Evolutionary conservation across 2,797 vertebrate genomes (phyloP).

Genomic region (Esox masquinongy): DNA sequence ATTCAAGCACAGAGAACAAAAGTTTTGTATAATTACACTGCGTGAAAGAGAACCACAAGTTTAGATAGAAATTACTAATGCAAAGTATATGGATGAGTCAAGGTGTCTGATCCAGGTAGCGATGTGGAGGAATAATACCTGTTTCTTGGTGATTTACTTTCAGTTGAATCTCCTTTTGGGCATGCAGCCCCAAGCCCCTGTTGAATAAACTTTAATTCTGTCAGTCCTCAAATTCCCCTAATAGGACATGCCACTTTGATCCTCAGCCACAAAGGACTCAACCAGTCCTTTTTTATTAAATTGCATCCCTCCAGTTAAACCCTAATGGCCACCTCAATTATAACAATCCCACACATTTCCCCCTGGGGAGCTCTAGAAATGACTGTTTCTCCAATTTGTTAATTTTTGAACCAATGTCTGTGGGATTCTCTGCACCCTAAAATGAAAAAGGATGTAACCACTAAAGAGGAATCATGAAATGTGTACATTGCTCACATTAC

Average conservation of each 20-base stretch:
- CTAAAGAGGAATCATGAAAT: no score
- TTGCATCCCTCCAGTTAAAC: conserved; percentile 1
- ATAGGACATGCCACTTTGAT: conserved; percentile 16
- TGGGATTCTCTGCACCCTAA: neutral
- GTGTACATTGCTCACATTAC: no score
- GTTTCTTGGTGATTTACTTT: conserved; percentile 12
- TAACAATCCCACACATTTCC: neutral
- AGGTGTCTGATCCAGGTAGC: conserved; percentile 9
- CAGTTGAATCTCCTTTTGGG: neutral
- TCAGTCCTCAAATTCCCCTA: conserved; percentile 1
- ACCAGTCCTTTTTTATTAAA: neutral
- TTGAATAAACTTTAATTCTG: conserved; percentile 22
- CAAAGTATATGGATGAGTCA: conserved; percentile 15
- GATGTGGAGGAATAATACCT: conserved; percentile 25
- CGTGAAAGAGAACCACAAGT: conserved; percentile 14
- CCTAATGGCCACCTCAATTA: conserved; percentile 2
- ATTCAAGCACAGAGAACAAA: neutral
- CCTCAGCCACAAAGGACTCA: neutral
- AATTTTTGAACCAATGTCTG: neutral
- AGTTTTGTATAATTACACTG: conserved; percentile 6
- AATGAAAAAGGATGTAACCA: no score
- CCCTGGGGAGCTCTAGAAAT: neutral
- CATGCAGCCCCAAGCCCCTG: conserved; percentile 16
- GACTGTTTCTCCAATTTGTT: no score
- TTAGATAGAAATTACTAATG: conserved; percentile 4